Evolutionary conservation across 2,888 invertebrate genomes (phyloP).

Genomic region (Helicoverpa assulta): DNA sequence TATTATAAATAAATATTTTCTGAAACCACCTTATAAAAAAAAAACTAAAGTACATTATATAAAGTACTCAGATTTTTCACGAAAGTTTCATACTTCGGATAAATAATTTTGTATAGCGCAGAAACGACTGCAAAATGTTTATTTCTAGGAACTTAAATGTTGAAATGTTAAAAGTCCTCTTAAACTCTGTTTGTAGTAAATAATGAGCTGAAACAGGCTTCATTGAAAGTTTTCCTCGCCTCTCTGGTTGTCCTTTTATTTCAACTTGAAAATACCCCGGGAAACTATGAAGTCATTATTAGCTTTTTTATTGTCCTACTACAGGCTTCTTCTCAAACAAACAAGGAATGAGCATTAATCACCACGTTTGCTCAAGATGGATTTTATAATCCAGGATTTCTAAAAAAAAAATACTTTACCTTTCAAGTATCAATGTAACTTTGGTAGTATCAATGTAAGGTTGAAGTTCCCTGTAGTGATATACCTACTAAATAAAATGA

Average conservation of each 20-base stretch:
- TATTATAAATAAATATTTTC: constrained; percentile 48
- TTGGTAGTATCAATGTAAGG: too few relatives aligned
- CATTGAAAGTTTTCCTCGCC: constrained; percentile 29
- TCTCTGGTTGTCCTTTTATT: constrained; percentile 48
- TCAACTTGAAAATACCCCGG: constrained; percentile 35
- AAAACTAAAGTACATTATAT: constrained; percentile 14
- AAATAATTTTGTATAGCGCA: constrained; percentile 26
- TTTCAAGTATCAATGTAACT: too few relatives aligned
- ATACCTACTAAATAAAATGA: too few relatives aligned
- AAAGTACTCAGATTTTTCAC: constrained; percentile 33
- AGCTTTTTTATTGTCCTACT: not conserved
- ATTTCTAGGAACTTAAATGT: constrained; percentile 6
- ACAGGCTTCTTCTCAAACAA: too few relatives aligned
- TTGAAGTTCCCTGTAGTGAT: too few relatives aligned
- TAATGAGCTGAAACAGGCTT: constrained; percentile 20
- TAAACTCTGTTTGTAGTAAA: constrained; percentile 24
- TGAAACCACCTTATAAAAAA: constrained; percentile 38
- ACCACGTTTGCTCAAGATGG: not conserved
- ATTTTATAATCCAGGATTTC: too few relatives aligned
- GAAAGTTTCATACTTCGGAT: constrained; percentile 15
- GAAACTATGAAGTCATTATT: constrained; percentile 14
- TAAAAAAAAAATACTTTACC: too few relatives aligned
- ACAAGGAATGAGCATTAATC: too few relatives aligned
- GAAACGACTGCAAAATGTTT: constrained; percentile 16
- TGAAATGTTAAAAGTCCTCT: constrained; percentile 19